Evolutionary conservation across 2,797 vertebrate genomes (phyloP).

Genomic region (Lacerta agilis): DNA sequence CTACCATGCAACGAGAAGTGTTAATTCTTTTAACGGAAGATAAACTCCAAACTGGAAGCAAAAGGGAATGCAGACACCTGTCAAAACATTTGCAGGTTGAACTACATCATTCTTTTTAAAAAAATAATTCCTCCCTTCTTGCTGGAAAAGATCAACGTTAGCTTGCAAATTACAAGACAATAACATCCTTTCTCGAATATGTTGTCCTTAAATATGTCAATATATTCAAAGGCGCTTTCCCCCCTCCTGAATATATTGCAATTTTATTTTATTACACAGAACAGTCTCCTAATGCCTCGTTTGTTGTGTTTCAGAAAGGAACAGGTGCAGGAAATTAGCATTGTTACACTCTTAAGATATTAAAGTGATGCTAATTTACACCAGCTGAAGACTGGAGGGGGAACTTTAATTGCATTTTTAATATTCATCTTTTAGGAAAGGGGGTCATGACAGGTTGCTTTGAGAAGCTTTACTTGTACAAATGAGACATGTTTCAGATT

Average conservation of each 20-base stretch:
- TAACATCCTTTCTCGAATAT: background rate
- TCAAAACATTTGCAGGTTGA: background rate
- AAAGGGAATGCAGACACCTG: background rate
- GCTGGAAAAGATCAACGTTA: background rate
- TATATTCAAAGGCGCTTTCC: background rate
- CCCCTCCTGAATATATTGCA: background rate
- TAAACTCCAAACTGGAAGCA: background rate
- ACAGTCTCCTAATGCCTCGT: background rate
- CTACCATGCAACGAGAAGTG: background rate
- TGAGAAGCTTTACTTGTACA: background rate
- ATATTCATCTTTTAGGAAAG: background rate
- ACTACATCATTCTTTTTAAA: background rate
- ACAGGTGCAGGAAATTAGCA: background rate
- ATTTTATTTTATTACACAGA: background rate
- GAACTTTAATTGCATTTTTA: background rate
- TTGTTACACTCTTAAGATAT: background rate
- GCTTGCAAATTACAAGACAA: background rate
- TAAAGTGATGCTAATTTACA: background rate
- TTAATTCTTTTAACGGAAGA: background rate
- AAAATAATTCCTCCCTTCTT: background rate
- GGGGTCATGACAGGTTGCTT: background rate
- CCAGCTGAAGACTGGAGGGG: no score
- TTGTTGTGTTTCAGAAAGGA: constrained; percentile 13
- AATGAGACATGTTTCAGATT: background rate
- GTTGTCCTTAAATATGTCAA: background rate